Percentiles rank a stretch among this genome's conserved stretches.
Conservation (phyloP, 2,113 vertebrate species). For the Pseudorectes ferrugineus region DNA sequence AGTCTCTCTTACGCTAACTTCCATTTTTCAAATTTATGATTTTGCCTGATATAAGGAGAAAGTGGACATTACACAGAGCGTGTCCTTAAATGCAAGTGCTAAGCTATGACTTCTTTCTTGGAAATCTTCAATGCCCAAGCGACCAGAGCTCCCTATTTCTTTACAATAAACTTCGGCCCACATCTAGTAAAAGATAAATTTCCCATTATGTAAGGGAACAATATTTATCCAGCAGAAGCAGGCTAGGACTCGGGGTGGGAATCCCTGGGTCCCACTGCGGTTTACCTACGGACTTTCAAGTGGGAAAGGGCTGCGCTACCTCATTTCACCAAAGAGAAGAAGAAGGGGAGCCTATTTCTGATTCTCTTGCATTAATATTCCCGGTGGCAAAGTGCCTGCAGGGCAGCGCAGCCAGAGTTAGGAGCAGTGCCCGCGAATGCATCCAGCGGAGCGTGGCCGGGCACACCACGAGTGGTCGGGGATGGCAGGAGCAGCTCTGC, state of each 20-base stretch:
- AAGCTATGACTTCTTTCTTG: background rate
- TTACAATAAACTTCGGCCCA: background rate
- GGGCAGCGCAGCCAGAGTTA: accelerated
- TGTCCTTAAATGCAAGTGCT: accelerated
- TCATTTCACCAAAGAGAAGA: background rate
- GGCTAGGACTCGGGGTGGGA: background rate
- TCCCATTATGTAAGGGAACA: background rate
- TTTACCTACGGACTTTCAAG: background rate
- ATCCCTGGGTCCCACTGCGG: background rate
- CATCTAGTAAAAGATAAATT: background rate
- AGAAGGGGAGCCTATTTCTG: accelerated
- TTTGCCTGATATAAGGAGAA: background rate
- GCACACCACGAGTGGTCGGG: accelerated
- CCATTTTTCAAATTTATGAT: background rate
- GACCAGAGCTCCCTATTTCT: background rate
- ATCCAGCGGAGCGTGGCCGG: too few species aligned
- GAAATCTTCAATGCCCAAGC: too few species aligned
- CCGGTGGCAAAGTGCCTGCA: accelerated
- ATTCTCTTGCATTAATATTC: accelerated
- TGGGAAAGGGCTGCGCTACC: accelerated
- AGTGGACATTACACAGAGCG: accelerated
- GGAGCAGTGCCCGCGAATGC: accelerated
- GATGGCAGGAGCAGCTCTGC: background rate
- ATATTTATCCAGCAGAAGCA: too few species aligned
- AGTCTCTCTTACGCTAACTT: background rate